A percentile compares a stretch with the other conserved stretches of the same genome.
phyloP scores from a whole-genome alignment of 2,888 invertebrate species.

The Agriopis aurantiaria region DNA sequence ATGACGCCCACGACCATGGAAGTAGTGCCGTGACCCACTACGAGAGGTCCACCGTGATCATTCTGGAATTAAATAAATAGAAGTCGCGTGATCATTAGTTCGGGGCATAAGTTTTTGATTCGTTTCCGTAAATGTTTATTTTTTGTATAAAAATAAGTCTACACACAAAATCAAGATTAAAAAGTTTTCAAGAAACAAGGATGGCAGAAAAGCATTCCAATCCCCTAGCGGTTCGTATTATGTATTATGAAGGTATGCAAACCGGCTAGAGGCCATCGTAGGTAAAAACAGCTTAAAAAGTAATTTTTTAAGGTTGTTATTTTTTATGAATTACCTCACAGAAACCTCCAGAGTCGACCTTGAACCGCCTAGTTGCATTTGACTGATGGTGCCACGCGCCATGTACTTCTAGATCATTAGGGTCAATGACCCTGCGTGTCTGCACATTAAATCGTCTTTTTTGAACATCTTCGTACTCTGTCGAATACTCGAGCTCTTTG shows the following conservation, averaged over 20 bases:
- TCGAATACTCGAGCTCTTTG: constrained; percentile 65
- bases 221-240: no score
- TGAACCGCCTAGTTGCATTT: constrained; percentile 51
- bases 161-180: no score
- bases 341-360: constrained; percentile 65
- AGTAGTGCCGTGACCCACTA: constrained; percentile 67
- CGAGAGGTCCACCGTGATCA: constrained; percentile 77
- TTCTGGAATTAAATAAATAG: constrained; percentile 46
- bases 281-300: no score
- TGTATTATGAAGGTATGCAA: no score
- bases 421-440: constrained; percentile 50
- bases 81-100: no score
- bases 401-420: constrained; percentile 52
- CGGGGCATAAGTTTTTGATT: no score
- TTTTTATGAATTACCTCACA: constrained; percentile 65
- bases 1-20: constrained; percentile 71
- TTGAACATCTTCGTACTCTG: constrained; percentile 52
- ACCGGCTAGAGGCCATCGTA: no score
- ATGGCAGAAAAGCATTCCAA: no score
- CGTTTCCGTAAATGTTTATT: no score
- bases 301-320: no score
- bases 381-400: constrained; percentile 49
- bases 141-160: no score
- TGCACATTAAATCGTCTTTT: neutral
- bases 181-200: no score